These are phyloP conservation scores for Cheilosia variabilis DNA, from an alignment of 2,888 invertebrate genomes.

Conservation along the genomic window DNA sequence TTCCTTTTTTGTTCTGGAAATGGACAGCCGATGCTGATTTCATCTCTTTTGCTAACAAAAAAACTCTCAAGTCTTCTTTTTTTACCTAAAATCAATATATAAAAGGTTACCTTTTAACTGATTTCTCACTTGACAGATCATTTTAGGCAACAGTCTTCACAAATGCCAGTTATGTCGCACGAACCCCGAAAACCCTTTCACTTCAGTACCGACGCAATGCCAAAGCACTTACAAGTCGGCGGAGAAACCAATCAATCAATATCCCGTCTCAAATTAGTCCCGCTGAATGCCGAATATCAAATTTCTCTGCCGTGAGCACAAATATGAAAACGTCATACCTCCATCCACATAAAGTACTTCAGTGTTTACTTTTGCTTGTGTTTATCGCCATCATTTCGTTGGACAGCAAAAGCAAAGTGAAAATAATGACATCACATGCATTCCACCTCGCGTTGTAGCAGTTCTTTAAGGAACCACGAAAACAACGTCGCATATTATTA, in stretches of 20 bases:
- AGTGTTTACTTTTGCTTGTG: not conserved
- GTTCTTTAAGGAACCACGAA: conserved; percentile 40
- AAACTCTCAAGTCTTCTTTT: too few relatives aligned
- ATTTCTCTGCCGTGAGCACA: conserved; percentile 22
- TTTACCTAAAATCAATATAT: too few relatives aligned
- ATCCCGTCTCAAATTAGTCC: not conserved
- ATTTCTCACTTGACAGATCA: too few relatives aligned
- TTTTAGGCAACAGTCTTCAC: too few relatives aligned
- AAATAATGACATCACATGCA: conserved; percentile 37
- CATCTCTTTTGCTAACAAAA: too few relatives aligned
- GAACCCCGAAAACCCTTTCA: not conserved
- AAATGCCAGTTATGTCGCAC: not conserved
- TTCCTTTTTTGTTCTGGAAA: too few relatives aligned
- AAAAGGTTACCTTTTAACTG: too few relatives aligned
- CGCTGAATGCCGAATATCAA: not conserved
- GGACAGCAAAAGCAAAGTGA: conserved; percentile 14
- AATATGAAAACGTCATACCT: not conserved
- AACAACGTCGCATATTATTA: conserved; percentile 36
- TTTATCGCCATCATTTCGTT: not conserved
- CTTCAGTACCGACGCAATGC: not conserved
- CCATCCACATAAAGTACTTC: not conserved
- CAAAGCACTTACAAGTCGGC: not conserved
- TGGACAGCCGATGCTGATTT: too few relatives aligned
- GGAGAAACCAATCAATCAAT: conserved; percentile 11
- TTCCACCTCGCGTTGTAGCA: not conserved